A percentile compares a stretch with the other conserved stretches of the same genome.
These are phyloP conservation scores for Oscheius myriophilus DNA, from an alignment of 2,888 invertebrate genomes.

Conservation along the genomic window DNA sequence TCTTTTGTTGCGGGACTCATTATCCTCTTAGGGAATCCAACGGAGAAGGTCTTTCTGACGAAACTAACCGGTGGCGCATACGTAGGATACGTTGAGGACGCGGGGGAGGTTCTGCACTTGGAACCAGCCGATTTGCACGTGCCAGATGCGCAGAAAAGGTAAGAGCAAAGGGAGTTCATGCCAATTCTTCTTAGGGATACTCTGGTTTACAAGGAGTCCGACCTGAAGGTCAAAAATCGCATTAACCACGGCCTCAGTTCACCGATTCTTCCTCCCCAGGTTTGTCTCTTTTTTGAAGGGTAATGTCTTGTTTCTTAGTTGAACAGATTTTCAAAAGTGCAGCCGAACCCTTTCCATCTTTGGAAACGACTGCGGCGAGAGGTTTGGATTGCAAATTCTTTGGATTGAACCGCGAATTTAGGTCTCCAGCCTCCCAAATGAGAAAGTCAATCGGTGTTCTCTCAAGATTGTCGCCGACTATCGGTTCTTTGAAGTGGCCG, in stretches of 20 bases:
- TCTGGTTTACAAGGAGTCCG: constrained; percentile 6
- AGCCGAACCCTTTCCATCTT: constrained; percentile 3
- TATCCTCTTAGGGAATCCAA: not conserved
- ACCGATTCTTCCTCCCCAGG: too few relatives aligned
- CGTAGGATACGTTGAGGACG: constrained; percentile 10
- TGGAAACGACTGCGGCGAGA: constrained; percentile 1
- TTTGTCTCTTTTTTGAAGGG: constrained; percentile 1
- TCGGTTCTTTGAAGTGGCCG: constrained; percentile 41
- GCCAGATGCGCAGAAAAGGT: not conserved
- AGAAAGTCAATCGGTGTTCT: constrained; percentile 41
- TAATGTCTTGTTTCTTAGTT: not conserved
- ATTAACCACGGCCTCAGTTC: not conserved
- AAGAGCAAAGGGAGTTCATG: not conserved
- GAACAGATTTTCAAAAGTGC: not conserved
- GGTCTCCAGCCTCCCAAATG: constrained; percentile 12
- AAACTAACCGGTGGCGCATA: constrained; percentile 11
- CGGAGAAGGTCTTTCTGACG: constrained; percentile 1
- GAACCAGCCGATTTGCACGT: constrained; percentile 23
- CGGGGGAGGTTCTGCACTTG: constrained; percentile 15
- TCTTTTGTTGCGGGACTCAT: not conserved
- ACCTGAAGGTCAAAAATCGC: not conserved
- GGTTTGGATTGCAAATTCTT: not conserved
- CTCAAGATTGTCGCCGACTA: constrained; percentile 50
- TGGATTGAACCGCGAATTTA: not conserved
- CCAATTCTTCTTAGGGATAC: constrained; percentile 14